Evolutionary conservation across 2,113 vertebrate species (phyloP).

Genomic region (Chionomys nivalis): DNA sequence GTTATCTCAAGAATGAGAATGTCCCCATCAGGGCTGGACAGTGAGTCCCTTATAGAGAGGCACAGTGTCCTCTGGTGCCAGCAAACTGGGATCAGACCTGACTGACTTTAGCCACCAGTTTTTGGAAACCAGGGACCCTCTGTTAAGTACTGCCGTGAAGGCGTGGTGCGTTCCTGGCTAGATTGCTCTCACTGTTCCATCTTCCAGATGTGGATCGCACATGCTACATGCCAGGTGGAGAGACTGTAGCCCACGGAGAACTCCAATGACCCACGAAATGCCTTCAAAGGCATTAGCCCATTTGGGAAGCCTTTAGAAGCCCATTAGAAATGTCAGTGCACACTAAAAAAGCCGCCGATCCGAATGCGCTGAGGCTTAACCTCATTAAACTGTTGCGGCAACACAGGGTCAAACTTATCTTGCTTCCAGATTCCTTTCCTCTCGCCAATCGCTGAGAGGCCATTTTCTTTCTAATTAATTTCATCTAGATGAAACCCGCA

Average conservation of each 20-base stretch:
- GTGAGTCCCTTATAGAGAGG: constrained; percentile 59
- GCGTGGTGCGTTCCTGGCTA: neutral
- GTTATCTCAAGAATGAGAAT: constrained; percentile 40
- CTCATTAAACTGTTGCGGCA: constrained; percentile 80
- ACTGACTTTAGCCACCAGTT: constrained; percentile 77
- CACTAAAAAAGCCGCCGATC: constrained; percentile 58
- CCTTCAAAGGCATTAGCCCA: constrained; percentile 58
- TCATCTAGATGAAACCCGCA: constrained; percentile 84
- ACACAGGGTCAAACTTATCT: constrained; percentile 85
- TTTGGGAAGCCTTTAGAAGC: constrained; percentile 58
- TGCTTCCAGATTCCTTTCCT: constrained; percentile 63
- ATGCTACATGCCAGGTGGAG: neutral
- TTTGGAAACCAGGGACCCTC: constrained; percentile 67
- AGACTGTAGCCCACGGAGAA: constrained; percentile 16
- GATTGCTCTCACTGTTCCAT: constrained; percentile 27
- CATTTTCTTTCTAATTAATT: constrained; percentile 85
- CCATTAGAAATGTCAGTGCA: constrained; percentile 72
- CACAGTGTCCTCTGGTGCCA: constrained; percentile 59
- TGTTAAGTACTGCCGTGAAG: constrained; percentile 32
- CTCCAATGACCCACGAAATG: neutral
- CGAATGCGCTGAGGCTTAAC: constrained; percentile 59
- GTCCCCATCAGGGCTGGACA: constrained; percentile 56
- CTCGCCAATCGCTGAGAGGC: constrained; percentile 76
- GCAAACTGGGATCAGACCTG: constrained; percentile 69
- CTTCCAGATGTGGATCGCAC: constrained; percentile 27